phyloP scores from a whole-genome alignment of 2,888 invertebrate species.

The Drosophila lutescens region DNA sequence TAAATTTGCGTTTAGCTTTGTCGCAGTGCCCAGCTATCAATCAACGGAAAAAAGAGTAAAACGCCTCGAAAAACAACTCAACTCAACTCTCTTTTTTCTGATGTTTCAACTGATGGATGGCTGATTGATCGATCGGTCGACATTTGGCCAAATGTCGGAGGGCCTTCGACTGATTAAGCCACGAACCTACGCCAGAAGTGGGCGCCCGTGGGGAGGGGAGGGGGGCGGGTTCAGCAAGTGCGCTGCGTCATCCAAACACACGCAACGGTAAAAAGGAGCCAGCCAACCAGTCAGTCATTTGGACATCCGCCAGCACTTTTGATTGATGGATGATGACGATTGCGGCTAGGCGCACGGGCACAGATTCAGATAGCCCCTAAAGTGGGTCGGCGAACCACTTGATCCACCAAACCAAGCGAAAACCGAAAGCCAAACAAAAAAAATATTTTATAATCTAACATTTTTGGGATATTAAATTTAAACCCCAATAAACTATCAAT shows the following conservation, averaged over 20 bases:
- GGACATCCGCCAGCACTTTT: constrained; percentile 69
- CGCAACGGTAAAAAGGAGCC: constrained; percentile 48
- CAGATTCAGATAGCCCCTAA: constrained; percentile 62
- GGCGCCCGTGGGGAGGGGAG: background rate
- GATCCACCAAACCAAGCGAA: constrained; percentile 12
- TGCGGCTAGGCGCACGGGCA: constrained; percentile 18
- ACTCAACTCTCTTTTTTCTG: constrained; percentile 15
- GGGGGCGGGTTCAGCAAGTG: constrained; percentile 43
- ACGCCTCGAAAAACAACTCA: constrained; percentile 1
- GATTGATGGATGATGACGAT: constrained; percentile 71
- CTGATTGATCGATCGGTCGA: constrained; percentile 74
- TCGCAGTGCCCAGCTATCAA: constrained; percentile 62
- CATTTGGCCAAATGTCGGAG: constrained; percentile 71
- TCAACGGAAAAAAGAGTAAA: constrained; percentile 44
- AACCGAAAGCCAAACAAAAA: background rate
- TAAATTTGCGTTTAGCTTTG: constrained; percentile 53
- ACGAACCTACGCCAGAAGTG: constrained; percentile 26
- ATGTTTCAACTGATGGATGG: constrained; percentile 72
- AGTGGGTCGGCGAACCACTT: constrained; percentile 61
- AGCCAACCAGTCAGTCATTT: constrained; percentile 54
- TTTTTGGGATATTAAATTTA: no score
- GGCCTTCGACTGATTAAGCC: constrained; percentile 66
- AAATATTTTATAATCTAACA: no score
- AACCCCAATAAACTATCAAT: no score
- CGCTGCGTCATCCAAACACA: constrained; percentile 67